These are phyloP conservation scores for Paramormyrops kingsleyae DNA, from an alignment of 2,113 vertebrate species.

Conservation along the genomic window DNA sequence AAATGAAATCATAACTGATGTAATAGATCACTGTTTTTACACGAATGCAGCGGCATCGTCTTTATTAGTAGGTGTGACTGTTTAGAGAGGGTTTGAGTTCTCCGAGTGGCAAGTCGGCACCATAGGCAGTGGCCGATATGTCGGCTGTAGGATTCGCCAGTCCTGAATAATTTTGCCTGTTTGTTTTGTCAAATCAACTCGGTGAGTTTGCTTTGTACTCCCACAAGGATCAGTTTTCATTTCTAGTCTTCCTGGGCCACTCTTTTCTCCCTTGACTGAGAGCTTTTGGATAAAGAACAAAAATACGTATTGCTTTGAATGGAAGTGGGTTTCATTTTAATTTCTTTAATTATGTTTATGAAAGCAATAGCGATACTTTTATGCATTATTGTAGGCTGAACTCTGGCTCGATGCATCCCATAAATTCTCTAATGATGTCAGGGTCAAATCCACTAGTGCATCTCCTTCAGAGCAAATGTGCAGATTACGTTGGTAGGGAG, in stretches of 20 bases:
- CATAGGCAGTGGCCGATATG: not conserved
- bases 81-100: not conserved
- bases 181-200: not conserved
- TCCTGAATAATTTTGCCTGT: not conserved
- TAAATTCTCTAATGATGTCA: not conserved
- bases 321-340: not conserved
- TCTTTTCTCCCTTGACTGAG: no score
- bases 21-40: not conserved
- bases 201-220: not conserved
- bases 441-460: not conserved
- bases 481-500: not conserved
- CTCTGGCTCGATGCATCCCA: not conserved
- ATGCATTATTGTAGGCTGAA: not conserved
- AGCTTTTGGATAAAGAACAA: not conserved
- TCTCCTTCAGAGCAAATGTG: not conserved
- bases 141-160: not conserved
- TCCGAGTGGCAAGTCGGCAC: not conserved
- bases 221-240: not conserved
- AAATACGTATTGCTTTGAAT: not conserved
- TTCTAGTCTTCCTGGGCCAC: not conserved
- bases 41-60: not conserved
- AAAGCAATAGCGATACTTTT: not conserved
- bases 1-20: not conserved
- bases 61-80: not conserved
- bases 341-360: not conserved